A percentile compares a stretch with the other conserved stretches of the same genome.
Evolutionary conservation across 2,797 vertebrate species (phyloP).

Genomic region (Cuculus canorus): DNA sequence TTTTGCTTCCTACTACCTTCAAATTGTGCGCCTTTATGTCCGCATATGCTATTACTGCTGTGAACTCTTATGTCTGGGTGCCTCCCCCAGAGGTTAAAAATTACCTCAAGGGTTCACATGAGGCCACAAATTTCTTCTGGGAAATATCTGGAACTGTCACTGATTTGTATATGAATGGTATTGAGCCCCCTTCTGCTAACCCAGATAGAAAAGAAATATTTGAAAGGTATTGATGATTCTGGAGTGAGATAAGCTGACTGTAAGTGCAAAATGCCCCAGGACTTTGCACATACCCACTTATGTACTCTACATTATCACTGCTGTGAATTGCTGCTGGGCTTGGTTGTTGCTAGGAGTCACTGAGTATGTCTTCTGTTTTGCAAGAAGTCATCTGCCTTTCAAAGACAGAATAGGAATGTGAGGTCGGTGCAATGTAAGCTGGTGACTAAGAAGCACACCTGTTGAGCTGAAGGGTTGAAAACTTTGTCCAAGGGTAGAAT

Average conservation of each 20-base stretch:
- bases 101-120: not conserved
- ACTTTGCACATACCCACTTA: not conserved
- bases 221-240: not conserved
- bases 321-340: not conserved
- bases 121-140: not conserved
- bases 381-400: not conserved
- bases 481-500: not conserved
- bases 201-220: not conserved
- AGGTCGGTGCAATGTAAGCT: not conserved
- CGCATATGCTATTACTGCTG: not conserved
- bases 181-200: not conserved
- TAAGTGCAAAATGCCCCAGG: not conserved
- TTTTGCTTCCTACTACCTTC: constrained; percentile 16
- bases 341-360: not conserved
- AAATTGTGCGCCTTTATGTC: not conserved
- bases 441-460: not conserved
- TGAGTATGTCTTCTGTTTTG: not conserved
- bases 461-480: not conserved
- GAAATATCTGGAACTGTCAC: not conserved
- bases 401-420: not conserved
- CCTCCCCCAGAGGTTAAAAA: constrained; percentile 10
- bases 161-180: not conserved
- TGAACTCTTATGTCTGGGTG: not conserved
- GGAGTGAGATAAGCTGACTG: not conserved
- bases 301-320: not conserved